Percentiles rank a stretch among this genome's conserved stretches.
phyloP scores from a whole-genome alignment of 2,888 invertebrate species.

The Saturnia pavonia region DNA sequence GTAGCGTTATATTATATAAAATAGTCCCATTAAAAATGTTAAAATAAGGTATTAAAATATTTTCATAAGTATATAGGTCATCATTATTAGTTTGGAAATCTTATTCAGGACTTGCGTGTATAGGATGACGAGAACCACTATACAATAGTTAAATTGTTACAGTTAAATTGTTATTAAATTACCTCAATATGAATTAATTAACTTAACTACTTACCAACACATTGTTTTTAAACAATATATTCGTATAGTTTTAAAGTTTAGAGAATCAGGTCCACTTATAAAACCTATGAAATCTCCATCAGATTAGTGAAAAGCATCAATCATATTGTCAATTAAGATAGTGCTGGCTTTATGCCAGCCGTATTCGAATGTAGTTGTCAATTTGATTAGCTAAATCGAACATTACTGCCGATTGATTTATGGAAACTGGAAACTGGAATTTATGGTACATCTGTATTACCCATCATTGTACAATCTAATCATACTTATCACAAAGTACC shows the following conservation, averaged over 20 bases:
- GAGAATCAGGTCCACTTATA: not conserved
- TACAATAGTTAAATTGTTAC: too few species aligned
- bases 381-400: slow-evolving; percentile 37
- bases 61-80: too few species aligned
- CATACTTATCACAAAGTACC: not conserved
- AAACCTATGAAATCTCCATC: slow-evolving; percentile 12
- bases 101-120: too few species aligned
- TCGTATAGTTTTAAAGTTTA: not conserved
- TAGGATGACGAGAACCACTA: too few species aligned
- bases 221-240: too few species aligned
- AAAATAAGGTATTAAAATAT: not conserved
- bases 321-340: slow-evolving; percentile 45
- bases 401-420: slow-evolving; percentile 33
- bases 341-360: slow-evolving; percentile 42
- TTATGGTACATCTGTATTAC: slow-evolving; percentile 17
- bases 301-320: slow-evolving; percentile 24
- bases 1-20: not conserved
- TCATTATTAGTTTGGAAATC: too few species aligned
- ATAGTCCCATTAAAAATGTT: not conserved
- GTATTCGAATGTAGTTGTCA: slow-evolving; percentile 36
- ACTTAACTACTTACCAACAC: too few species aligned
- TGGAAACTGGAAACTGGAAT: too few species aligned
- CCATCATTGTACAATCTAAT: not conserved
- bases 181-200: too few species aligned
- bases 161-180: too few species aligned